These are phyloP conservation scores for Uria aalge DNA, from an alignment of 2,113 vertebrate genomes.

Conservation along the genomic window DNA sequence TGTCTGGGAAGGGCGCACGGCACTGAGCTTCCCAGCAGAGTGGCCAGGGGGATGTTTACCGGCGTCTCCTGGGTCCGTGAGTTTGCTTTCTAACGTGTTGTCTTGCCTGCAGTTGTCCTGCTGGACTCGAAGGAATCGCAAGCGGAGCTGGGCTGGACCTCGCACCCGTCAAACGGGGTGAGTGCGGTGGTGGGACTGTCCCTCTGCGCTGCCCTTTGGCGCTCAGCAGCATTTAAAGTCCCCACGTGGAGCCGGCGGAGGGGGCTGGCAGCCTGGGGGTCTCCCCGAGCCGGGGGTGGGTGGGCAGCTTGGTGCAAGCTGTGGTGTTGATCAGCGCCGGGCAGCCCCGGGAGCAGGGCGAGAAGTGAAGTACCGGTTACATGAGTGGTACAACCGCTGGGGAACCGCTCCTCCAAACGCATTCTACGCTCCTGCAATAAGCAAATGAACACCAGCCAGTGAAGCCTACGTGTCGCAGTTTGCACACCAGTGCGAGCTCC, in stretches of 20 bases:
- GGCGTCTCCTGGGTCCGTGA: accelerated
- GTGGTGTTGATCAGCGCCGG: accelerated
- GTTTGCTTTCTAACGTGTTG: not conserved
- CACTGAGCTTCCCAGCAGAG: accelerated
- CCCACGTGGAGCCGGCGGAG: accelerated
- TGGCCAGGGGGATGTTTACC: accelerated
- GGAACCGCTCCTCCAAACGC: not conserved
- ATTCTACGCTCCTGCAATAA: not conserved
- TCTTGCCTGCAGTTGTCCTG: conserved; percentile 80
- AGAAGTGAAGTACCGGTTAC: accelerated
- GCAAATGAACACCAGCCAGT: accelerated
- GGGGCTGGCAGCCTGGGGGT: accelerated
- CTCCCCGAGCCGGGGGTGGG: accelerated
- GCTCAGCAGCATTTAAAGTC: not conserved
- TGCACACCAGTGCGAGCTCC: accelerated
- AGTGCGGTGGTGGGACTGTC: conserved; percentile 1
- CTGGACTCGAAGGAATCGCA: conserved; percentile 97
- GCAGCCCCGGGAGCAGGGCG: accelerated
- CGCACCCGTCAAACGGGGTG: conserved; percentile 91
- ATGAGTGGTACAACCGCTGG: accelerated
- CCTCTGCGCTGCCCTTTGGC: not conserved
- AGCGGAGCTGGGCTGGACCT: conserved; percentile 93
- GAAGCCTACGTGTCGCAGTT: not conserved
- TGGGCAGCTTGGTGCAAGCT: not conserved
- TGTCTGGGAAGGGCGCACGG: accelerated